Evolutionary conservation across 2,797 vertebrate genomes (phyloP), one percentile per base, ranked within the genome.

Genomic region (Zalophus californianus): DNA sequence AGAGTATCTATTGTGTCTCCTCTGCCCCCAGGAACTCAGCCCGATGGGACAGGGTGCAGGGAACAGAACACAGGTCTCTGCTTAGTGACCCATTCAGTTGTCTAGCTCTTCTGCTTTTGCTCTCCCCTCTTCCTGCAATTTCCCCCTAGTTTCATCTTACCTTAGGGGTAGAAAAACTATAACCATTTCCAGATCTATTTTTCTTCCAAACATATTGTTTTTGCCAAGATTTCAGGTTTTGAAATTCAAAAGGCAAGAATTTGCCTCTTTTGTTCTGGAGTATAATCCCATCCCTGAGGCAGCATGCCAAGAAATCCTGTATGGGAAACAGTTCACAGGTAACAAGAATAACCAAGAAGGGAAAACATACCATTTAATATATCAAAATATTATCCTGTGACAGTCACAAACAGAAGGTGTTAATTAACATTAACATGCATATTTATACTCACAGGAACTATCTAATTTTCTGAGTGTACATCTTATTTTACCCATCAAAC

Each of bases 221-320:
- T 95, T 91, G 89, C 94, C 93, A 96, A 96, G 89, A 89, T 96
- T 95, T 94, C 62, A 93, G 54, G 50, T 91, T 97, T 94, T 86
- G 60, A 83, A 93, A 95, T 83, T 90, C 44, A 70, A 82, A 97
- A 94, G 79, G 56, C 89, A 91, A 96, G 52, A 58, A n/a, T 78
- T 88, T 86, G 44, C 83, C n/a, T 92, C 56, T 54, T 96, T 94
- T 89, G 62, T 94, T 89, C 79, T 58, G 1, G 27, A 38, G 50
- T 35, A 15, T 58, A 70, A 94, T 41, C 68, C 54, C 32, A 1
- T 68, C 50, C 78, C 27, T 0, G 15, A 56, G 58, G 56, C 89
- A 35, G 16, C 2, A 1, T n/a, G 79, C 97, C 96, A 90, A 64
- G 91, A 84, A 83, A 75, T 52, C 8, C 72, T 60, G 1, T 52